Evolutionary conservation across 2,888 invertebrate genomes (phyloP), one percentile per base, ranked within the genome.

Genomic region (Nezara viridula): DNA sequence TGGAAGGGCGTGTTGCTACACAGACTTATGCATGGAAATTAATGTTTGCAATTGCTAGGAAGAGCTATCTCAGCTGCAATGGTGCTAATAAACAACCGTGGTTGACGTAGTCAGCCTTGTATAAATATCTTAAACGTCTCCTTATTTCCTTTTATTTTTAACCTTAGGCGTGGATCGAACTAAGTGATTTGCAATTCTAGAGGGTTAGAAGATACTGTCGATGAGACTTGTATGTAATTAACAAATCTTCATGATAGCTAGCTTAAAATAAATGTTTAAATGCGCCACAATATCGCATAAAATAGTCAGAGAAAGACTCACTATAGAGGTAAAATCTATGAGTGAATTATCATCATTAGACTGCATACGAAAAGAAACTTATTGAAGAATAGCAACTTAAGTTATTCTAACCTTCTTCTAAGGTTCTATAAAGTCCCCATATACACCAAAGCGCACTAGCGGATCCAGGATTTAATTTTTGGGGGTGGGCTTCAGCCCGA

Each of bases 1-100:
- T 14, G 12, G 1, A 12, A 47, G 81, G 40, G n/a, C 24, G n/a
- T 24, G 44, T 12, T 81, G 24, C 81, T 81, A 81, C 40, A 44
- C n/a, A 47, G 44, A 81, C 12, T 77, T 81, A 40, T 47, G 81
- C 81, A 40, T 40, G 44, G 37, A 73, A 73, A 73, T 73, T 73
- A 73, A 73, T 73, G 66, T 73, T 73, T 32, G 37, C 32, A 37
- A 73, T 32, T 73, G 66, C 66, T 37, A 73, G 37, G 27, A 73
- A 73, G 66, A 73, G 2, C 19, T 37, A 73, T 27, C 27, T 3
- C 27, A 60, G 27, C 27, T 27, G 27, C 60, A 60, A 60, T 37
- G 32, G 32, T 9, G 66, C 37, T 73, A 37, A 37, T 73, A 73
- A 73, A 73, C 66, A 37, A 9, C 27, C 32, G 16, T 37, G 1